Percentiles rank a stretch among this genome's conserved stretches.
Conservation (phyloP, 2,888 invertebrate genomes). For the Muschampia plurimacula region DNA sequence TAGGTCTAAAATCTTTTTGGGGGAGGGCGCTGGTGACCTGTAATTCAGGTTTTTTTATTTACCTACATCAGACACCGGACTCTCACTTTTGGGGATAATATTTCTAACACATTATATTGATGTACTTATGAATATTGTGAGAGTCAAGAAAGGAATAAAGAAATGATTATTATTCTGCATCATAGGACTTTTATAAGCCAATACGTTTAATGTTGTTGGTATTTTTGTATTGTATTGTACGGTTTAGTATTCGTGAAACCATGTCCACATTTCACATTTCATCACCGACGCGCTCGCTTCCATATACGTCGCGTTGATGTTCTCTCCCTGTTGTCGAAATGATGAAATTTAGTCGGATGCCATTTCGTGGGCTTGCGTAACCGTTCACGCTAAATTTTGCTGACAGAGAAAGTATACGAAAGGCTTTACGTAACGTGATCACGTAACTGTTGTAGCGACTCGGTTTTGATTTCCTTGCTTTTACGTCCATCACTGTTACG, state of each 20-base stretch:
- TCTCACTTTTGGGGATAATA: too few species aligned
- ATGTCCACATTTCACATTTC: slow-evolving; percentile 71
- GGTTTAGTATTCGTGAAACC: slow-evolving; percentile 44
- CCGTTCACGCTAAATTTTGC: slow-evolving; percentile 83
- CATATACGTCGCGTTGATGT: slow-evolving; percentile 74
- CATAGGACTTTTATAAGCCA: slow-evolving; percentile 25
- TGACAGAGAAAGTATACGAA: slow-evolving; percentile 85
- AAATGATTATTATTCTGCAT: too few species aligned
- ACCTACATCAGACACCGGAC: too few species aligned
- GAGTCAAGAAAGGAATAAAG: too few species aligned
- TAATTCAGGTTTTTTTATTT: too few species aligned
- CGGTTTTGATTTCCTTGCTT: slow-evolving; percentile 84
- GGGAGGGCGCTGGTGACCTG: too few species aligned
- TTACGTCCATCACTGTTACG: slow-evolving; percentile 79
- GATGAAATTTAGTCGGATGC: slow-evolving; percentile 83
- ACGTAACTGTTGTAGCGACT: slow-evolving; percentile 79
- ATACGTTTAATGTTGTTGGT: too few species aligned
- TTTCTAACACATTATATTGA: too few species aligned
- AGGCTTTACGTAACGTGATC: slow-evolving; percentile 78
- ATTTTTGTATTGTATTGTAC: too few species aligned
- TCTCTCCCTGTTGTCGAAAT: slow-evolving; percentile 72
- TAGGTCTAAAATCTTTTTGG: too few species aligned
- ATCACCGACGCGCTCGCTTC: slow-evolving; percentile 57
- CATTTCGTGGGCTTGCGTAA: slow-evolving; percentile 79
- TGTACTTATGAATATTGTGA: too few species aligned